These are phyloP conservation scores for Geococcyx californianus DNA, from an alignment of 2,113 vertebrate species.

Conservation along the genomic window DNA sequence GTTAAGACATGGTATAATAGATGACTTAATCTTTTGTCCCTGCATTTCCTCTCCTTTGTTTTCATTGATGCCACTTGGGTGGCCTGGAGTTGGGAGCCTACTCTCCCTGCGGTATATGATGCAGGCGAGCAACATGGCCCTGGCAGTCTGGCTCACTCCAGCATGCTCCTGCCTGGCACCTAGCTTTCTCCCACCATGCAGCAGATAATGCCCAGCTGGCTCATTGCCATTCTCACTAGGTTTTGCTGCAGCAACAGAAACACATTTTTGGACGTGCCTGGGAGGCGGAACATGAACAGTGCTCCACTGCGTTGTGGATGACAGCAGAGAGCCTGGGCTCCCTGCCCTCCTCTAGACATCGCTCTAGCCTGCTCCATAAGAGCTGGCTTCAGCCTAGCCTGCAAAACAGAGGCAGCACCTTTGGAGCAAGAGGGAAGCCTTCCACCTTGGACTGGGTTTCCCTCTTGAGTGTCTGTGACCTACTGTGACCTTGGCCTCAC, in stretches of 20 bases:
- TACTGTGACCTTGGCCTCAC: not conserved
- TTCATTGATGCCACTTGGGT: fast-evolving
- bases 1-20: not conserved
- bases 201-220: not conserved
- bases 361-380: not conserved
- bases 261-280: not conserved
- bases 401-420: not conserved
- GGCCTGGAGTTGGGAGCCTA: not conserved
- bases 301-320: fast-evolving
- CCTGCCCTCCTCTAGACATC: not conserved
- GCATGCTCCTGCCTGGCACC: not conserved
- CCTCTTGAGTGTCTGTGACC: not conserved
- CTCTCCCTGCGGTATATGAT: fast-evolving
- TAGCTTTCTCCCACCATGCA: fast-evolving
- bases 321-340: not conserved
- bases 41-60: not conserved
- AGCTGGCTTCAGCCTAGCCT: not conserved
- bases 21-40: not conserved
- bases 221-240: fast-evolving
- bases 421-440: not conserved
- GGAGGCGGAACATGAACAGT: not conserved
- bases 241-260: not conserved
- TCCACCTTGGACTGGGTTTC: not conserved
- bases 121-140: not conserved
- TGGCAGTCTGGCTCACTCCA: not conserved